phyloP scores from a whole-genome alignment of 2,888 invertebrate genomes.

The Sphinx pinastri region DNA sequence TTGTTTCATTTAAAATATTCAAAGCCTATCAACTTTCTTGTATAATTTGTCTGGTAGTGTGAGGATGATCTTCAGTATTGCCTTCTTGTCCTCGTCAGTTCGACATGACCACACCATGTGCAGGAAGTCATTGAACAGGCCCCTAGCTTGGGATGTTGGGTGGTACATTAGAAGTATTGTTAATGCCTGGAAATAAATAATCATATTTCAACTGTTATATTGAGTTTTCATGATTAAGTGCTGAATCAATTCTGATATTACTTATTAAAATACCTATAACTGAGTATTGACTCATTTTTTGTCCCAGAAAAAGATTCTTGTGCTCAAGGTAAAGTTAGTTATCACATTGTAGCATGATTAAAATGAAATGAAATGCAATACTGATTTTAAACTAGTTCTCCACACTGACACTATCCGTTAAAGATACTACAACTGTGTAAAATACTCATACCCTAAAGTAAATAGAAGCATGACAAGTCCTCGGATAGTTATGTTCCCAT shows the following conservation, averaged over 20 bases:
- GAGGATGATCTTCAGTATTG: slow-evolving; percentile 62
- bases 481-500: slow-evolving; percentile 51
- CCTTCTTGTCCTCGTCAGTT: slow-evolving; percentile 65
- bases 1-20: not conserved
- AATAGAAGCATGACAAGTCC: slow-evolving; percentile 44
- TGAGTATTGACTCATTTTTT: no score
- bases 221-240: no score
- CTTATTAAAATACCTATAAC: no score
- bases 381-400: no score
- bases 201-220: not conserved
- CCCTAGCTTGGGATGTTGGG: slow-evolving; percentile 61
- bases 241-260: no score
- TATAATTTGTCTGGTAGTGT: slow-evolving; percentile 59
- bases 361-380: not conserved
- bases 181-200: slow-evolving; percentile 59
- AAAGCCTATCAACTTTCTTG: slow-evolving; percentile 27
- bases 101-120: slow-evolving; percentile 72
- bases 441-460: slow-evolving; percentile 60
- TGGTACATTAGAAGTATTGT: slow-evolving; percentile 71
- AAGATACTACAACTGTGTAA: no score
- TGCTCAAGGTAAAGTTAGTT: no score
- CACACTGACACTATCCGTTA: no score
- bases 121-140: slow-evolving; percentile 62
- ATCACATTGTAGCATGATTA: no score
- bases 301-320: no score